Conservation (phyloP, 2,113 vertebrate genomes). For the Mungos mungo region DNA sequence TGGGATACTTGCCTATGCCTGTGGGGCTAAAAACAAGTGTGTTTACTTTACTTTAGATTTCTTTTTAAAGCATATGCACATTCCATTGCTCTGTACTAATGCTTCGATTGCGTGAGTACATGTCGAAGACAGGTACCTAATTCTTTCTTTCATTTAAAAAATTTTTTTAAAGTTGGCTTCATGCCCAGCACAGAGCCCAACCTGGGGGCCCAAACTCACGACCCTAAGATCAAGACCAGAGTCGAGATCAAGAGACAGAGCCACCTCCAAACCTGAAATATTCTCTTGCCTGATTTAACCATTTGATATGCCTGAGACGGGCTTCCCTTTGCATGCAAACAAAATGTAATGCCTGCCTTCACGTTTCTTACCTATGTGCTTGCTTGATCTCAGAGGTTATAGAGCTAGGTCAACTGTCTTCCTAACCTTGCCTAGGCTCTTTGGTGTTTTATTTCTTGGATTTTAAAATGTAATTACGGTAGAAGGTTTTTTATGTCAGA, state of each 20-base stretch:
- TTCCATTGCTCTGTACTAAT: conserved; percentile 15
- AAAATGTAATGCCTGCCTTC: neutral
- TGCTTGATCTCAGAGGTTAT: neutral
- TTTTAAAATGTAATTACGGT: conserved; percentile 11
- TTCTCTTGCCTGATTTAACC: neutral
- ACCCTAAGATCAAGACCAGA: no score
- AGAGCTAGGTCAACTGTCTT: neutral
- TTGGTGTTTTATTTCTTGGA: neutral
- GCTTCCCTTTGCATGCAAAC: neutral
- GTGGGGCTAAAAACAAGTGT: neutral
- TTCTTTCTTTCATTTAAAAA: neutral
- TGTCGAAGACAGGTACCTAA: neutral
- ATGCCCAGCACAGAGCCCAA: no score
- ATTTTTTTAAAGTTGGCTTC: no score
- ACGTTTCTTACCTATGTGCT: neutral
- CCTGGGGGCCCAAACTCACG: no score
- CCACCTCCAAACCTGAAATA: neutral
- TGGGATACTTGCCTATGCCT: neutral
- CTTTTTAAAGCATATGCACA: neutral
- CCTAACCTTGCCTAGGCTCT: neutral
- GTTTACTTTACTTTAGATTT: neutral
- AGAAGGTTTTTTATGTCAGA: neutral
- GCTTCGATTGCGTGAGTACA: neutral
- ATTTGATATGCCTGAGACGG: neutral
- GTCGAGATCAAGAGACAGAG: no score